Conservation (phyloP, 2,113 vertebrate genomes). For the Neotoma lepida region DNA sequence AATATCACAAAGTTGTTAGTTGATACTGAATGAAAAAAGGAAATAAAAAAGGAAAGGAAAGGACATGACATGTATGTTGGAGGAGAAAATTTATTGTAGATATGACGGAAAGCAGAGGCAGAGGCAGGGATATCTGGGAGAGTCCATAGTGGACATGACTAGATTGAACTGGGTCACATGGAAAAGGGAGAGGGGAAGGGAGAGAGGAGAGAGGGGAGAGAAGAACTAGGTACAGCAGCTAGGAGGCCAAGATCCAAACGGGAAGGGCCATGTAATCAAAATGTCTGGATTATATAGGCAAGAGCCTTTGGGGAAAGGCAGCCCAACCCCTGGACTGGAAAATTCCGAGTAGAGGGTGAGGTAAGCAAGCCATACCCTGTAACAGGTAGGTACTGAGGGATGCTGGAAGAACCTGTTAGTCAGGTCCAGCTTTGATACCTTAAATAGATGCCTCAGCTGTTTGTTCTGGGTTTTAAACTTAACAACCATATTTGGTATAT, state of each 20-base stretch:
- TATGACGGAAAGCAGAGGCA: not conserved
- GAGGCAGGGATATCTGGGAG: not conserved
- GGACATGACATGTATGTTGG: not conserved
- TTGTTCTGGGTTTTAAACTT: not conserved
- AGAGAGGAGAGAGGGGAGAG: too few relatives aligned
- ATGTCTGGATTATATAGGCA: not conserved
- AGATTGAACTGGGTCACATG: not conserved
- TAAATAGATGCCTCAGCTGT: not conserved
- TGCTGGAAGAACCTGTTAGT: not conserved
- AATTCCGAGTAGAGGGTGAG: not conserved
- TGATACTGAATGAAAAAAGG: not conserved
- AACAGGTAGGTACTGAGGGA: not conserved
- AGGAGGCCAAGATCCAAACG: not conserved
- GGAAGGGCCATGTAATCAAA: not conserved
- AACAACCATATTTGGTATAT: not conserved
- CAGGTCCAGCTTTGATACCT: not conserved
- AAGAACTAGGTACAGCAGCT: not conserved
- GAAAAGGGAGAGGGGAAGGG: fast-evolving
- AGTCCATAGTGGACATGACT: not conserved
- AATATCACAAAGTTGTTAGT: not conserved
- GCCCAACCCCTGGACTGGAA: not conserved
- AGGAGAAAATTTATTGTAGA: not conserved
- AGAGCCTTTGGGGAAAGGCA: not conserved
- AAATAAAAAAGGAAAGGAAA: not conserved
- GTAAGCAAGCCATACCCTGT: not conserved